Evolutionary conservation across 2,888 invertebrate species (phyloP).

Genomic region (Tillus elongatus): DNA sequence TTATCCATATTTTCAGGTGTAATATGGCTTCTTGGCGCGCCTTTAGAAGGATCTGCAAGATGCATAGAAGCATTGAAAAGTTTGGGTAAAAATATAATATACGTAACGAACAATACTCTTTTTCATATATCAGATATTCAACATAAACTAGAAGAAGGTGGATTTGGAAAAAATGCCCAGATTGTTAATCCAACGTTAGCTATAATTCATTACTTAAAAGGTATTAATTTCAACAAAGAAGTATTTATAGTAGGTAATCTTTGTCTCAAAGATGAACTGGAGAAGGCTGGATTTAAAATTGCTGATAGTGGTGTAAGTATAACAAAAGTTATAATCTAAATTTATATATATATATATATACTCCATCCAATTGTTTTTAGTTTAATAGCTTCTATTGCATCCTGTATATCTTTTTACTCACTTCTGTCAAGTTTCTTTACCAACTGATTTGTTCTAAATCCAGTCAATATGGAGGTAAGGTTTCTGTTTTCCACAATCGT

Average conservation of each 20-base stretch:
- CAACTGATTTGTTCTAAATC: too few species aligned
- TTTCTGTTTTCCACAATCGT: too few species aligned
- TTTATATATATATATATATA: too few species aligned
- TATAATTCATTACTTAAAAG: constrained; percentile 47
- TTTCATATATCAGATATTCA: constrained; percentile 33
- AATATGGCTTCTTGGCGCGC: constrained; percentile 37
- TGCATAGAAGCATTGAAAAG: constrained; percentile 43
- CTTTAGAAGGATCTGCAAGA: constrained; percentile 42
- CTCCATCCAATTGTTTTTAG: too few species aligned
- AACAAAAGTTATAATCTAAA: constrained; percentile 8
- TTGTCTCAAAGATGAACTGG: constrained; percentile 38
- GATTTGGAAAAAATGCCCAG: constrained; percentile 33
- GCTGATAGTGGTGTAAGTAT: constrained; percentile 42
- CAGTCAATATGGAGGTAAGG: too few species aligned
- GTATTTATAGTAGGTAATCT: constrained; percentile 43
- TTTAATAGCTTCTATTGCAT: too few species aligned
- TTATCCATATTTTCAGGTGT: constrained; percentile 51
- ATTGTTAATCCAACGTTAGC: constrained; percentile 46
- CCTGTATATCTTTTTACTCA: too few species aligned
- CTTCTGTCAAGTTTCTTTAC: too few species aligned
- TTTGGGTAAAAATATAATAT: constrained; percentile 42
- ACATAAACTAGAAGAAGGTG: constrained; percentile 17
- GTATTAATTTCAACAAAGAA: constrained; percentile 44
- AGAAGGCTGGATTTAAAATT: constrained; percentile 41
- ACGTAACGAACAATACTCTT: constrained; percentile 28